Percentiles rank a stretch among this genome's conserved stretches.
These are phyloP conservation scores for Alauda arvensis DNA, from an alignment of 2,797 vertebrate genomes.

Conservation along the genomic window DNA sequence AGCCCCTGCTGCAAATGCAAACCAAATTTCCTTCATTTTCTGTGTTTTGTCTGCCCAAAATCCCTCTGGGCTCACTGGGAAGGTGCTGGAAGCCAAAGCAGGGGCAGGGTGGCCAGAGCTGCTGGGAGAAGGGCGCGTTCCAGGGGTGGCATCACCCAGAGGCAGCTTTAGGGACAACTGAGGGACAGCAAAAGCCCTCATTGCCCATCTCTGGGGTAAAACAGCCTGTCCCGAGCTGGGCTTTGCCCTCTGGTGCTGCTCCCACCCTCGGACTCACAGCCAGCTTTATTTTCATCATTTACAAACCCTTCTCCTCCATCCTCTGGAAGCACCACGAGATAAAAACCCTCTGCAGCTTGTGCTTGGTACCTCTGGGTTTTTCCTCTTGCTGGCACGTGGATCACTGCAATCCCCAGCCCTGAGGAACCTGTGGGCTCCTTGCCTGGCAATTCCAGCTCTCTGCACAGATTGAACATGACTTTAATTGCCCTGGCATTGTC, in stretches of 20 bases:
- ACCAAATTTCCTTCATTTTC: neutral
- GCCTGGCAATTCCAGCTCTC: neutral
- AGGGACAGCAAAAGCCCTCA: neutral
- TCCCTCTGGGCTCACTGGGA: neutral
- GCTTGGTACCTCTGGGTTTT: neutral
- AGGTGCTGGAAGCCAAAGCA: neutral
- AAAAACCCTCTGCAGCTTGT: neutral
- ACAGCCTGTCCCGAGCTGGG: neutral
- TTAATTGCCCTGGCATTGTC: neutral
- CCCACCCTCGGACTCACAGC: rapidly evolving
- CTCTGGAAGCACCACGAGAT: rapidly evolving
- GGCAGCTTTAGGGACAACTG: neutral
- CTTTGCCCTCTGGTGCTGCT: neutral
- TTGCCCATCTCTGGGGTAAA: neutral
- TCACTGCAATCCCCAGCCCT: rapidly evolving
- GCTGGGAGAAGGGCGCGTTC: neutral
- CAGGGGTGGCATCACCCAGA: neutral
- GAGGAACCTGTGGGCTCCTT: neutral
- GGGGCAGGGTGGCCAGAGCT: neutral
- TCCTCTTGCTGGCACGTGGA: neutral
- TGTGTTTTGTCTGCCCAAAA: neutral
- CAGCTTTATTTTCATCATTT: neutral
- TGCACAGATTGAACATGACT: rapidly evolving
- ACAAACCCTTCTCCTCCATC: rapidly evolving
- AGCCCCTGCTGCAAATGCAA: neutral